Conservation (phyloP, 2,113 vertebrate species). For the Chloropsis hardwickii region DNA sequence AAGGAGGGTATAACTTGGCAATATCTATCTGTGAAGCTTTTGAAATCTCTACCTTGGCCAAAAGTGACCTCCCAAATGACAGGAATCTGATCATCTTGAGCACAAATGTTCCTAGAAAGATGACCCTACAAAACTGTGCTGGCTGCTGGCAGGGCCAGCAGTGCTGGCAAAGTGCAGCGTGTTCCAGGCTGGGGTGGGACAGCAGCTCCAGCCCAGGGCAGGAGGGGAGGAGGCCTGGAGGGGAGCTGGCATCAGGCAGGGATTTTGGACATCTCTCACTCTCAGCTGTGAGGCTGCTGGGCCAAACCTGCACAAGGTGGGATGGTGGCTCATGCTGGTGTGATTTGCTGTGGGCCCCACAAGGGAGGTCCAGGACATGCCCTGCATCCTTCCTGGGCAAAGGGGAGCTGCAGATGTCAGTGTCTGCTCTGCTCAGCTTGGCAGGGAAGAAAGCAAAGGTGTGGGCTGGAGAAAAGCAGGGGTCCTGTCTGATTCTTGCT, state of each 20-base stretch:
- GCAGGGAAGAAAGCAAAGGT: neutral
- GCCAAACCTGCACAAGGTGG: neutral
- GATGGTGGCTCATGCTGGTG: neutral
- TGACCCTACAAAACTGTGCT: neutral
- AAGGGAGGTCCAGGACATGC: neutral
- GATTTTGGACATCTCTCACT: neutral
- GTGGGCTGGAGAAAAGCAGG: neutral
- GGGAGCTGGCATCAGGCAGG: neutral
- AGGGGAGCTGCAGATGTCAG: neutral
- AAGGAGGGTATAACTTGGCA: conserved; percentile 6
- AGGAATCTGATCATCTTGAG: neutral
- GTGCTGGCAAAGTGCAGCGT: neutral
- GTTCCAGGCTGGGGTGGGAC: neutral
- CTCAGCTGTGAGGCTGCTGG: neutral
- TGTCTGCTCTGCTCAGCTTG: neutral
- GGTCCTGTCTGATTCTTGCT: neutral
- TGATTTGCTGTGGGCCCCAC: neutral
- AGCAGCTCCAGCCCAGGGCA: neutral
- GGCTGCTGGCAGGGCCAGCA: neutral
- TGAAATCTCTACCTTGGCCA: neutral
- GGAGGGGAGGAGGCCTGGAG: neutral
- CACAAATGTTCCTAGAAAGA: conserved; percentile 46
- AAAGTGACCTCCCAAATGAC: neutral
- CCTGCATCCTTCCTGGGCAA: neutral
- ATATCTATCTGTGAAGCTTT: neutral